Base-by-base conservation (phyloP, 2,797 vertebrate species). In the Galago senegalensis region DNA sequence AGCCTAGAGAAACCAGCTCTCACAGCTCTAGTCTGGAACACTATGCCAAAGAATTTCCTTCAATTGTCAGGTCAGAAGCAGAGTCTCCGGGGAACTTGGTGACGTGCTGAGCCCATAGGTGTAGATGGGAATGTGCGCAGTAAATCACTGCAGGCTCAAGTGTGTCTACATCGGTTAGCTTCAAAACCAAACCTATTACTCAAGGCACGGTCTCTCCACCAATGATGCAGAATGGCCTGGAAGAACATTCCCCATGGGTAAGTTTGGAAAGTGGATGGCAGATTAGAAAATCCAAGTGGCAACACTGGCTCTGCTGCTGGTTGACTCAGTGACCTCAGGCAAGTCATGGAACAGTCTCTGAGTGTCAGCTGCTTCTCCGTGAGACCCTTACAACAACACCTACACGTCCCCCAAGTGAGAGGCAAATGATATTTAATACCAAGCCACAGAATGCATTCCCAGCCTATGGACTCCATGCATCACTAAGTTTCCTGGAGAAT, bases 191-290 rank as follows among this genome's bases (percentile, higher is more conserved):
- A 34, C 23, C 21, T 53, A 21, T 56, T 27, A 16, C 34, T 46
- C 53, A 65, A 49, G 20, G 17, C 17, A 12, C 4, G 13, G 29
- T 83, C 31, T 67, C 75, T 46, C n/a, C 34, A 10, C 31, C 34
- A 34, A 7, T 13, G 9, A 31, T 12, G 63, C 40, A 58, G 63
- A 65, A 8, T 0, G 23, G 25, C 31, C 82, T 29, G 56, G 31
- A 23, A 63, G 40, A 61, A 31, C 8, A 13, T 80, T 43, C 40
- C 40, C 29, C 10, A 0, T 4, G 83, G 29, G 18, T 0, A 70
- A 25, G 37, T 4, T 31, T 65, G 7, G 12, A 13, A 27, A 43
- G n/a, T 16, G 2, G 7, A 9, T 4, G 0, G 11, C 21, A 21
- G 40, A 31, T 23, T 31, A 25, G 53, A 11, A 20, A 40, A 79